Percentiles rank a stretch among this genome's conserved stretches.
phyloP scores from a whole-genome alignment of 1,140 invertebrate species.

The Drosophila eugracilis region DNA sequence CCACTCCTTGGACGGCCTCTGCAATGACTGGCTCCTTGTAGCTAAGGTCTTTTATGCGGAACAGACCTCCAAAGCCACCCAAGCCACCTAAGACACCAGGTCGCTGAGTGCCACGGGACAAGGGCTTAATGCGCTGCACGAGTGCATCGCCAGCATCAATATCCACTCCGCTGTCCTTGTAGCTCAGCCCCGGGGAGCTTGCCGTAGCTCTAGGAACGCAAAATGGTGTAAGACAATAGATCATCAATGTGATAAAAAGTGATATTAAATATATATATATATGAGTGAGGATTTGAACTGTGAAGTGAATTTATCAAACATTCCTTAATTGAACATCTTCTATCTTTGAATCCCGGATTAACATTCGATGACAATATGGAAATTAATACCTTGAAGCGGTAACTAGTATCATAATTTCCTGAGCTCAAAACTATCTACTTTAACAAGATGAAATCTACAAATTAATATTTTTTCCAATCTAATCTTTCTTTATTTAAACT shows the following conservation, averaged over 20 bases:
- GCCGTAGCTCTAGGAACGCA: constrained; percentile 66
- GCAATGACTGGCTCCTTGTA: constrained; percentile 92
- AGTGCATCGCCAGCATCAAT: constrained; percentile 95
- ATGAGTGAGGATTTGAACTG: too few species aligned
- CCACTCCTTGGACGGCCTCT: constrained; percentile 96
- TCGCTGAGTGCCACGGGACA: constrained; percentile 89
- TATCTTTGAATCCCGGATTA: too few species aligned
- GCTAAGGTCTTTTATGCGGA: constrained; percentile 90
- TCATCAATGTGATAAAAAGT: too few species aligned
- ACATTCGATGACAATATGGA: too few species aligned
- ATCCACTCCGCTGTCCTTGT: constrained; percentile 96
- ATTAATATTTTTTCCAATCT: neutral
- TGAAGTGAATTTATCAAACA: too few species aligned
- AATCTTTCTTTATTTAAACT: constrained; percentile 1
- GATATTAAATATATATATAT: too few species aligned
- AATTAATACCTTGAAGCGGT: too few species aligned
- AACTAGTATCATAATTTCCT: too few species aligned
- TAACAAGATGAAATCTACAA: too few species aligned
- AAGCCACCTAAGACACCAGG: constrained; percentile 92
- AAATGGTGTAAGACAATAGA: neutral
- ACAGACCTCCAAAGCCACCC: constrained; percentile 97
- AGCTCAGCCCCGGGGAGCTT: constrained; percentile 88
- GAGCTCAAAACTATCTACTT: too few species aligned
- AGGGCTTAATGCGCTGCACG: constrained; percentile 93
- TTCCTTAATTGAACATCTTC: too few species aligned